Conservation (phyloP, 2,888 invertebrate species). For the Cylloceria caligata region DNA sequence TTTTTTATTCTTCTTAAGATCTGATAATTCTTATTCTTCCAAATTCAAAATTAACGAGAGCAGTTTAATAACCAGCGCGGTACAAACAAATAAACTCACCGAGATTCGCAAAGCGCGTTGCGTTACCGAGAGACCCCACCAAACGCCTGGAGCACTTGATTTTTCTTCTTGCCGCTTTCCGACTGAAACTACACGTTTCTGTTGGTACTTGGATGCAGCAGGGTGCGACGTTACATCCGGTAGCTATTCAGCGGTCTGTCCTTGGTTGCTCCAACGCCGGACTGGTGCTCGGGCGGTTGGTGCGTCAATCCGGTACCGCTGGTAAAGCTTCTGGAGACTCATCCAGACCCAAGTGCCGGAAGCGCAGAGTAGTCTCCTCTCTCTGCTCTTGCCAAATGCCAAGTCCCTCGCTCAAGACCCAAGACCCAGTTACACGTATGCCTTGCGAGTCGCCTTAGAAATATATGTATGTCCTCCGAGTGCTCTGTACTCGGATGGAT, state of each 20-base stretch:
- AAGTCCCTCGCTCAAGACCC: slow-evolving; percentile 20
- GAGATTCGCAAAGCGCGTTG: not conserved
- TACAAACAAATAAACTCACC: slow-evolving; percentile 64
- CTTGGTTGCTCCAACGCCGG: slow-evolving; percentile 16
- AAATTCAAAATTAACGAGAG: too few relatives aligned
- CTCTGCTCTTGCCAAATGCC: slow-evolving; percentile 4
- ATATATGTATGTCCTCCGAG: slow-evolving; percentile 10
- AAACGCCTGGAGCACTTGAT: slow-evolving; percentile 17
- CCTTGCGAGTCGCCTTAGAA: slow-evolving; percentile 1
- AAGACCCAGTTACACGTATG: slow-evolving; percentile 31
- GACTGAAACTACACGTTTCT: slow-evolving; percentile 35
- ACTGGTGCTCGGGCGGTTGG: slow-evolving; percentile 13
- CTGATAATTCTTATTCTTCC: too few relatives aligned
- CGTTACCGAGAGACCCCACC: slow-evolving; percentile 10
- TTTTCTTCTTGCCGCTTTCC: slow-evolving; percentile 16
- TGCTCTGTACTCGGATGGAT: not conserved
- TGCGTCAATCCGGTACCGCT: slow-evolving; percentile 51
- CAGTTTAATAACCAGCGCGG: too few relatives aligned
- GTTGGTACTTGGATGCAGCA: slow-evolving; percentile 33
- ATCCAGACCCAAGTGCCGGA: slow-evolving; percentile 45
- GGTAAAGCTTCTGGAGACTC: slow-evolving; percentile 33
- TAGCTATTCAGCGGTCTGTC: slow-evolving; percentile 41
- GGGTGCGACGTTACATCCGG: slow-evolving; percentile 54
- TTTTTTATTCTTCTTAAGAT: too few relatives aligned
- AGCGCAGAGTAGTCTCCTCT: slow-evolving; percentile 24